Evolutionary conservation across 2,797 vertebrate species (phyloP).

Genomic region (Eutrigla gurnardus): DNA sequence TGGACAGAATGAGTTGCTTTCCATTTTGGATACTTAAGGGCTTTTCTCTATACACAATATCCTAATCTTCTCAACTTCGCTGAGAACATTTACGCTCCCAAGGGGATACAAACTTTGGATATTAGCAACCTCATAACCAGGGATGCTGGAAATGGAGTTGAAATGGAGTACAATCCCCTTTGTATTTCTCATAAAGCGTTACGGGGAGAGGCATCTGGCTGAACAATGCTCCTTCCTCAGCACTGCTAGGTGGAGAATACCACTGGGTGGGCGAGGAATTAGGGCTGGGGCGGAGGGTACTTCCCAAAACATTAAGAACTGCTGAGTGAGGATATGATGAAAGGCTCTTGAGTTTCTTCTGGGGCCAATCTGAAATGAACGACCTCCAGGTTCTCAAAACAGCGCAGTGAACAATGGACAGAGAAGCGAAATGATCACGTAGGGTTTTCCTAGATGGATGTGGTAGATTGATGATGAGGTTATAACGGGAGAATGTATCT

Average conservation of each 20-base stretch:
- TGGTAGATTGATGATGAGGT: constrained; percentile 10
- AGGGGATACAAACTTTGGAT: neutral
- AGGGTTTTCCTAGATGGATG: neutral
- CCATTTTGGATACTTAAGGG: neutral
- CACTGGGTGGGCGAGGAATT: constrained; percentile 42
- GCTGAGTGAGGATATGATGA: constrained; percentile 66
- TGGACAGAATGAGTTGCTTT: too few species aligned
- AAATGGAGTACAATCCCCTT: neutral
- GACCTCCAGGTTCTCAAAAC: constrained; percentile 42
- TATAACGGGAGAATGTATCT: constrained; percentile 3
- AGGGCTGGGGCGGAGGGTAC: constrained; percentile 39
- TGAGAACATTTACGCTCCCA: neutral
- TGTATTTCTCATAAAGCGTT: constrained; percentile 2
- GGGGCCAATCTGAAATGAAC: constrained; percentile 50
- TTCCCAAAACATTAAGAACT: constrained; percentile 65
- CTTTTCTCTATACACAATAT: neutral
- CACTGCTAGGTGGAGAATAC: constrained; percentile 34
- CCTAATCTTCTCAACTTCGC: neutral
- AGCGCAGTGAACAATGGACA: constrained; percentile 48
- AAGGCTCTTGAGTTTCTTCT: constrained; percentile 53
- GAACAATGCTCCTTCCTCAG: constrained; percentile 52
- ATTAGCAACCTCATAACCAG: constrained; percentile 5
- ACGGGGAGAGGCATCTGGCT: constrained; percentile 7
- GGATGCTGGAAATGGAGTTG: neutral
- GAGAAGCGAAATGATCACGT: constrained; percentile 17